These are phyloP conservation scores for Drosophila stalkeri DNA, from an alignment of 2,888 invertebrate genomes.

Conservation along the genomic window DNA sequence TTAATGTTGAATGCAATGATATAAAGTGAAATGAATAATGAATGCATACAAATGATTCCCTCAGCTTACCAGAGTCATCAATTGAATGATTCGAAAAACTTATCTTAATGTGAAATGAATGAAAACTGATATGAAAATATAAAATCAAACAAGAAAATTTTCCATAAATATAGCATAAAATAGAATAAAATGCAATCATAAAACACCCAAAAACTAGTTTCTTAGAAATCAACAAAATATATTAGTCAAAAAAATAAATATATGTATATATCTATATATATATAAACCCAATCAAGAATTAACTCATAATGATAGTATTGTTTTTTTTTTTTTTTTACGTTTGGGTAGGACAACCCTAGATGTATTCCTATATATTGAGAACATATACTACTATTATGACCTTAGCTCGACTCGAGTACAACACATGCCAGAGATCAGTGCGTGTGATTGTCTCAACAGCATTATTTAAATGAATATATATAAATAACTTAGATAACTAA, in stretches of 20 bases:
- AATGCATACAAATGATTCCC: conserved; percentile 8
- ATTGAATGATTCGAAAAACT: conserved; percentile 1
- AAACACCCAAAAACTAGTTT: background rate
- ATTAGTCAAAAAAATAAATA: background rate
- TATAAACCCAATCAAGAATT: background rate
- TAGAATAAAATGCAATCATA: background rate
- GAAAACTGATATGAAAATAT: conserved; percentile 1
- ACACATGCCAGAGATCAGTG: conserved; percentile 50
- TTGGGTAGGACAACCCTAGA: background rate
- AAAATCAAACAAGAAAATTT: background rate
- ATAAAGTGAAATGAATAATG: background rate
- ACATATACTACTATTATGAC: conserved; percentile 20
- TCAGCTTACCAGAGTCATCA: background rate
- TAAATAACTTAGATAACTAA: conserved; percentile 56
- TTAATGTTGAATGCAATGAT: background rate
- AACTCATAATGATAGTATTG: background rate
- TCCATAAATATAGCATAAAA: background rate
- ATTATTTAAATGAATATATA: conserved; percentile 9
- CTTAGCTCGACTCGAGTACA: conserved; percentile 31
- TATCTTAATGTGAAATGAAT: background rate
- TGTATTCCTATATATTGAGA: conserved; percentile 4
- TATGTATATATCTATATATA: background rate
- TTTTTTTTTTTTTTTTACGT: background rate
- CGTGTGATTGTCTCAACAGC: conserved; percentile 34
- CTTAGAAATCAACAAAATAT: background rate